Conservation (phyloP, 2,113 vertebrate species). For the Prinia subflava region DNA sequence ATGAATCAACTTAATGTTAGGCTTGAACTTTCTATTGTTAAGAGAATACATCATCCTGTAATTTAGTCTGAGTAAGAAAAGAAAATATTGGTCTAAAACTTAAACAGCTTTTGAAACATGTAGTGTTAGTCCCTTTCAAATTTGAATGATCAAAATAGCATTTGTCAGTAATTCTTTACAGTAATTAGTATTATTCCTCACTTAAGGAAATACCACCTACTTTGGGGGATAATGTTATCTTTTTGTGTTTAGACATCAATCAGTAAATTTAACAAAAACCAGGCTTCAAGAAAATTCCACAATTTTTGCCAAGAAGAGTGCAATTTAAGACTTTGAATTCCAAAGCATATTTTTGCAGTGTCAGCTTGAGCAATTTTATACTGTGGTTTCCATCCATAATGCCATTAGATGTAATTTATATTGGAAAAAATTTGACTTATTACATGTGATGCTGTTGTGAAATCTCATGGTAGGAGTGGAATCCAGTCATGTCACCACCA, state of each 20-base stretch:
- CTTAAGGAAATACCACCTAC: background rate
- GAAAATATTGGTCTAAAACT: background rate
- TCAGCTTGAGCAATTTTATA: conserved; percentile 11
- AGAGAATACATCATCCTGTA: background rate
- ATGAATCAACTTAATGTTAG: background rate
- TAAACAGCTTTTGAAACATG: background rate
- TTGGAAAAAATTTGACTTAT: background rate
- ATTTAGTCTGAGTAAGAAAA: background rate
- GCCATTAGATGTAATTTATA: conserved; percentile 9
- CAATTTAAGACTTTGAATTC: conserved; percentile 16
- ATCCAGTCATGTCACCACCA: conserved; percentile 21
- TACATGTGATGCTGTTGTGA: conserved; percentile 10
- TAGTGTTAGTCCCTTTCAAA: background rate
- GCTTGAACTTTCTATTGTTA: background rate
- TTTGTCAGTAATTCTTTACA: background rate
- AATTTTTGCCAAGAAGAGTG: background rate
- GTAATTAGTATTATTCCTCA: conserved; percentile 6
- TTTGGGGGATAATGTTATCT: background rate
- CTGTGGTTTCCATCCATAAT: conserved; percentile 10
- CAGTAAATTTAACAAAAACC: background rate
- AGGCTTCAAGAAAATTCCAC: background rate
- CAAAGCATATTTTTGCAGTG: conserved; percentile 22
- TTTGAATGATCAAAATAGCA: background rate
- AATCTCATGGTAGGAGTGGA: conserved; percentile 25
- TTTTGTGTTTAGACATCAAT: background rate